Evolutionary conservation across 2,113 vertebrate genomes (phyloP), one percentile per base, ranked within the genome.

Genomic region (Cnemophilus loriae): DNA sequence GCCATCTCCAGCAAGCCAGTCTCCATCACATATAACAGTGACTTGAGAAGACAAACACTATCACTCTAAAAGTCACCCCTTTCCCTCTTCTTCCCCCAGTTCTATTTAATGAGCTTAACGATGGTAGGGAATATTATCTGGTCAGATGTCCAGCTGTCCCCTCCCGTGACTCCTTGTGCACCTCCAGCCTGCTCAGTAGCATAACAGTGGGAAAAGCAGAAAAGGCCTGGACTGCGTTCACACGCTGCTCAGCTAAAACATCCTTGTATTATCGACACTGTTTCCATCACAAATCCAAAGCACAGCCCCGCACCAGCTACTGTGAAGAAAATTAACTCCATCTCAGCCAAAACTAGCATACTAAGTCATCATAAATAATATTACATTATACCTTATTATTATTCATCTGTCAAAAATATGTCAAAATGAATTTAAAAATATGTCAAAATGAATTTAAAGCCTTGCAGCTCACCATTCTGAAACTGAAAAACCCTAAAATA

Each of bases 231-330:
- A 15, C 42, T 24, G 8, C 50, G 23, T 39, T 39, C 19, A 16
- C 17, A 14, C 3, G 7, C 23, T 44, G 11, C 50, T 69, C 14
- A 27, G 41, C 20, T 53, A 59, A 73, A 79, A 32, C 23, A 46
- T 57, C 24, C 24, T 33, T 27, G 20, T 20, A 3, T 59, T 46
- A 65, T 41, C 0, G 0, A 32, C 14, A 11, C 7, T n/a, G 17
- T 41, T 59, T 59, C 39, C 44, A 59, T 24, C 46, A 53, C 30
- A 47, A 39, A 65, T 27, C 17, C 39, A 59, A 73, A 59, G 30
- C 46, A 23, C 16, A 52, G 39, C 20, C 8, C 12, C n/a, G 6
- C 19, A 41, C 9, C 5, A 46, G n/a, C 33, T 52, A 22, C 28
- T 46, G 17, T 23, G 39, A 67, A 46, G 39, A 67, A 73, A 65